Base-by-base conservation (phyloP, 2,797 vertebrate genomes). In the Enteromius unitaeniatus region DNA sequence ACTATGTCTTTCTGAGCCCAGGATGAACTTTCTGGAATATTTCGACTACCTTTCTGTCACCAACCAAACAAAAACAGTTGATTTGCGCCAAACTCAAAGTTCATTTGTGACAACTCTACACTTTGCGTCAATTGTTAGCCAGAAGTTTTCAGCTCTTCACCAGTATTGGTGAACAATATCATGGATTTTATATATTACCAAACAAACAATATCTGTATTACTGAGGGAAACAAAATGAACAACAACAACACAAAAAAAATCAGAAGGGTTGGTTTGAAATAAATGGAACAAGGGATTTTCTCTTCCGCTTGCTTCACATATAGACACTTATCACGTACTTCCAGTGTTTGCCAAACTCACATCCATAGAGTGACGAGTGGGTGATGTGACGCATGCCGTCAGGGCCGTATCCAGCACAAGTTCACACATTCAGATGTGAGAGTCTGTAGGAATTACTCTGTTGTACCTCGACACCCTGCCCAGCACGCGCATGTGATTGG, bases 271-370 rank as follows among this genome's bases (percentile, higher is more conserved):
- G 93, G 92, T 75, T 91, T 91, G 89, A 91, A 90, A 83, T 80
- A 92, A 92, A 94, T 94, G 93, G 95, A 94, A 95, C 91, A 93
- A 92, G 92, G 93, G 90, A 93, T 68, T 93, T 87, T 93, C 93
- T 95, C 93, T 94, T 95, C 93, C 93, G 92, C 91, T 94, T 93
- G 93, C 95, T 97, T 97, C 96, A 97, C 96, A 97, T 97, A 96
- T 96, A 95, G 94, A 96, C 93, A 95, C 94, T 95, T 95, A 95
- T 95, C 95, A 95, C 91, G 95, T 96, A 96, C 95, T 97, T 99
- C 97, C 97, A 99, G 97, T 98, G 97, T 98, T 99, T 97, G 94
- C 89, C 91, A 87, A 90, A 89, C 91, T 93, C 88, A 86, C 89
- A 79, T 91, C 88, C 90, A 70, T 53, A 74, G 82, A 91, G 85